Evolutionary conservation across 2,113 vertebrate genomes (phyloP).

Genomic region (Podarcis muralis): DNA sequence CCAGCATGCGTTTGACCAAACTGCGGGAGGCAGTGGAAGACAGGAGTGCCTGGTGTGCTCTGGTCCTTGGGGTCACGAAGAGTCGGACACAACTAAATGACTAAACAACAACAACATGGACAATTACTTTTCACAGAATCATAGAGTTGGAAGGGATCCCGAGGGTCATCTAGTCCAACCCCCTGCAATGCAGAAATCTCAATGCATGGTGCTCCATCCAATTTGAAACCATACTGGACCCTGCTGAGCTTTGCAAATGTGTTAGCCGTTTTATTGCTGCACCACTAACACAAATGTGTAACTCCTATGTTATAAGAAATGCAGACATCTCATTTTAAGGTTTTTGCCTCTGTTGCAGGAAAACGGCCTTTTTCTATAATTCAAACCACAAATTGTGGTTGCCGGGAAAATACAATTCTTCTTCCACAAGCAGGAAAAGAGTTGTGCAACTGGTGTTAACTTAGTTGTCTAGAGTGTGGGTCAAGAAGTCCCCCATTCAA

Average conservation of each 20-base stretch:
- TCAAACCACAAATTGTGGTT: not conserved
- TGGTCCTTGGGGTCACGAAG: too few relatives aligned
- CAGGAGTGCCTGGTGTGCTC: too few relatives aligned
- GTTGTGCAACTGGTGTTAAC: not conserved
- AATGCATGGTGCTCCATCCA: too few relatives aligned
- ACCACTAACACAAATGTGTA: not conserved
- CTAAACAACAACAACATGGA: not conserved
- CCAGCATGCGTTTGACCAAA: too few relatives aligned
- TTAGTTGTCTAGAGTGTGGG: not conserved
- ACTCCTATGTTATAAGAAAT: not conserved
- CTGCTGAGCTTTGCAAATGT: too few relatives aligned
- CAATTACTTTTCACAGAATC: not conserved
- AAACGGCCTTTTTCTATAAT: not conserved
- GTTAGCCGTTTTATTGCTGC: too few relatives aligned
- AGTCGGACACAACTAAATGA: too few relatives aligned
- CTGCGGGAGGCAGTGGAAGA: too few relatives aligned
- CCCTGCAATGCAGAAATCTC: too few relatives aligned
- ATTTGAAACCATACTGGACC: too few relatives aligned
- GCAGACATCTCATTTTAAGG: not conserved
- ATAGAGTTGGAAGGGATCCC: too few relatives aligned
- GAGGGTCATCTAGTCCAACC: too few relatives aligned
- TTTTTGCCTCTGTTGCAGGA: not conserved
- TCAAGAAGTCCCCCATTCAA: not conserved
- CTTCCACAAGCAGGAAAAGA: not conserved
- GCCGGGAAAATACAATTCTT: not conserved